Percentiles rank a stretch among this genome's conserved stretches.
Conservation (phyloP, 2,113 vertebrate genomes). For the Stegostoma tigrinum region DNA sequence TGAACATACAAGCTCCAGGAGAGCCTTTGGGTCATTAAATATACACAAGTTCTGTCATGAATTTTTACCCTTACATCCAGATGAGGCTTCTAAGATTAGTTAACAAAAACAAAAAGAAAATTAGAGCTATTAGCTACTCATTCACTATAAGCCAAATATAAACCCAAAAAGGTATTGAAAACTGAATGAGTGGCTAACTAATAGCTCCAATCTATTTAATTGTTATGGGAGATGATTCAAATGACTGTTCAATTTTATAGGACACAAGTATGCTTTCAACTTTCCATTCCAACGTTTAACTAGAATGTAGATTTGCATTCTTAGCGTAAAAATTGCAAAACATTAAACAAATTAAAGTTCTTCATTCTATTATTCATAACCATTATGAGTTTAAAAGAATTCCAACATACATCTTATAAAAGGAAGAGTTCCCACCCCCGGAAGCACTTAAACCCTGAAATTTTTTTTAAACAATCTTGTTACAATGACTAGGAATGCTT, state of each 20-base stretch:
- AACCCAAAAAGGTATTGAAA: conserved; percentile 68
- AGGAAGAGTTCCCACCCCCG: conserved; percentile 46
- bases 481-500: conserved; percentile 73
- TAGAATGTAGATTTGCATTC: conserved; percentile 64
- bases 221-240: conserved; percentile 35
- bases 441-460: conserved; percentile 43
- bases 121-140: conserved; percentile 95
- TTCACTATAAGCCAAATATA: conserved; percentile 86
- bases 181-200: conserved; percentile 78
- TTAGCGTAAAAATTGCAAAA: conserved; percentile 71
- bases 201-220: conserved; percentile 72
- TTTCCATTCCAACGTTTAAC: conserved; percentile 33
- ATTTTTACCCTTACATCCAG: conserved; percentile 91
- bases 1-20: conserved; percentile 95
- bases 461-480: conserved; percentile 52
- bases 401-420: conserved; percentile 51
- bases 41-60: conserved; percentile 94
- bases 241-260: conserved; percentile 21
- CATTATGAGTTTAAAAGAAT: conserved; percentile 76
- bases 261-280: conserved; percentile 17
- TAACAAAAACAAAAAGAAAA: conserved; percentile 73
- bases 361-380: conserved; percentile 63
- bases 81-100: conserved; percentile 78
- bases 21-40: conserved; percentile 98
- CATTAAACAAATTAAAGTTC: conserved; percentile 69